phyloP scores from a whole-genome alignment of 2,113 vertebrate genomes.

The Lynx canadensis region DNA sequence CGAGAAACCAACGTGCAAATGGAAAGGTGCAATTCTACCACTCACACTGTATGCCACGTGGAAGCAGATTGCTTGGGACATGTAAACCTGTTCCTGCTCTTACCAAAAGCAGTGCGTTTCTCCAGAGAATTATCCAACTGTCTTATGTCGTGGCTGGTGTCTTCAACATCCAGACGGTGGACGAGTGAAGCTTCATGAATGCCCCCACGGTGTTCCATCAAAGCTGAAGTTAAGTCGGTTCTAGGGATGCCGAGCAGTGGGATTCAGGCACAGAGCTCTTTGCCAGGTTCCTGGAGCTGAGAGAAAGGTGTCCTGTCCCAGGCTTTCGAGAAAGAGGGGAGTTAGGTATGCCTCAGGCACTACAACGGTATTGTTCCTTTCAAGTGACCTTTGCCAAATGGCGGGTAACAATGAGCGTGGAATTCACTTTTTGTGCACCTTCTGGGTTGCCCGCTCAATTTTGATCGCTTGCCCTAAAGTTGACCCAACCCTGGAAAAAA shows the following conservation, averaged over 20 bases:
- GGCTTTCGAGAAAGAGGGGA: neutral
- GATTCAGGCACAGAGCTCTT: neutral
- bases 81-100: neutral
- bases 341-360: neutral
- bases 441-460: neutral
- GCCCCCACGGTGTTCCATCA: neutral
- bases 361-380: neutral
- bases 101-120: neutral
- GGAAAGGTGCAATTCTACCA: neutral
- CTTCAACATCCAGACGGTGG: neutral
- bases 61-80: conserved; percentile 32
- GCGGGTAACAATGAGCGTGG: neutral
- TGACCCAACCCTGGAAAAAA: neutral
- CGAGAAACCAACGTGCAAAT: conserved; percentile 22
- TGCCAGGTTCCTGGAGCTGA: neutral
- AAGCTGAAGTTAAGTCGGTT: neutral
- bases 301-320: neutral
- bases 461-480: neutral
- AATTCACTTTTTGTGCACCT: neutral
- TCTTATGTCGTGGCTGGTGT: neutral
- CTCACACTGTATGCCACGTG: neutral
- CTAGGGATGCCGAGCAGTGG: neutral
- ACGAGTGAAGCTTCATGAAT: neutral
- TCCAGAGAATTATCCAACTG: neutral
- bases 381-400: neutral